Conservation (phyloP, 2,888 invertebrate genomes). For the Conus canariensis region DNA sequence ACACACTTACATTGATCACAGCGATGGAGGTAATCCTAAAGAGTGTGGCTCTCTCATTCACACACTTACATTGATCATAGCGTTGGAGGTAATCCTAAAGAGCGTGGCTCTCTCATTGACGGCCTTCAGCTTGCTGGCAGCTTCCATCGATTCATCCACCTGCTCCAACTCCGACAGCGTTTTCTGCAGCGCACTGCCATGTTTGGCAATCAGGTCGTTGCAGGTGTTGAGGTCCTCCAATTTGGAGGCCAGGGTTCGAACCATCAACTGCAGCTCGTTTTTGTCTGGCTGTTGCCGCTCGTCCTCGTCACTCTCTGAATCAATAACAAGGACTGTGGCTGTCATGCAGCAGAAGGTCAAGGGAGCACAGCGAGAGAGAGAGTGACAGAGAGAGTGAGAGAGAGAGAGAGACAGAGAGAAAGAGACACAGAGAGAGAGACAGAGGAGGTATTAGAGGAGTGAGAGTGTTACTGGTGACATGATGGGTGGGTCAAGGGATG, state of each 20-base stretch:
- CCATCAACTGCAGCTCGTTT: conserved; percentile 81
- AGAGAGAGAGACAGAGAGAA: neutral
- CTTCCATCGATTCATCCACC: conserved; percentile 71
- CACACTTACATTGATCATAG: conserved; percentile 93
- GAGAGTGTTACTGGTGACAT: too few relatives aligned
- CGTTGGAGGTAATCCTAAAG: conserved; percentile 95
- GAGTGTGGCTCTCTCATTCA: neutral
- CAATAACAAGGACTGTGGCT: conserved; percentile 49
- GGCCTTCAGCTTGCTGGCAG: conserved; percentile 84
- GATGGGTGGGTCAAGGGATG: too few relatives aligned
- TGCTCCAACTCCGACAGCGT: conserved; percentile 79
- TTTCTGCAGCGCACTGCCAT: conserved; percentile 89
- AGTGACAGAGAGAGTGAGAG: neutral
- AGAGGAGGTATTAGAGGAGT: neutral
- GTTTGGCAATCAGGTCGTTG: conserved; percentile 92
- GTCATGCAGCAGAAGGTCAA: conserved; percentile 14
- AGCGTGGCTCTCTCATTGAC: conserved; percentile 95
- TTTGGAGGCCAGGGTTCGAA: conserved; percentile 85
- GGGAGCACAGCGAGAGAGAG: neutral
- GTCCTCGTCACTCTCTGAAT: conserved; percentile 83
- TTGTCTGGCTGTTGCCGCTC: conserved; percentile 77
- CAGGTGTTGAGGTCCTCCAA: conserved; percentile 95
- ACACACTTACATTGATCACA: too few relatives aligned
- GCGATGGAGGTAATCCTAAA: too few relatives aligned
- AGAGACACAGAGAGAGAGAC: neutral